phyloP scores from a whole-genome alignment of 1,140 invertebrate species.

The Kradibia gibbosae region DNA sequence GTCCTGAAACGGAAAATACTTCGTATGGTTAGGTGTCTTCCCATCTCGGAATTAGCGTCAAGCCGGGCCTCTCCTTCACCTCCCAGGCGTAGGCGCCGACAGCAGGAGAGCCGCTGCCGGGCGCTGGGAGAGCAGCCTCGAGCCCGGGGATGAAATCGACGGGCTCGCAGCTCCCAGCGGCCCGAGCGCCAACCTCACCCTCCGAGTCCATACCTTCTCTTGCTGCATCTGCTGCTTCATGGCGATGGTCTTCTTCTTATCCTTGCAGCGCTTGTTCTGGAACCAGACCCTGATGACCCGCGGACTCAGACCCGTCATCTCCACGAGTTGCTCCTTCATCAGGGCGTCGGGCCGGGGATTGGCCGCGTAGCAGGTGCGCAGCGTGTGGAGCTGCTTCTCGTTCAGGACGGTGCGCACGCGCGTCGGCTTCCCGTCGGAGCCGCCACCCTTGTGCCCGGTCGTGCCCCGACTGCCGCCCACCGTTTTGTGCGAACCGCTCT shows the following conservation, averaged over 20 bases:
- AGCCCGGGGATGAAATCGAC: too few relatives aligned
- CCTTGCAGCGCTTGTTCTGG: slow-evolving; percentile 99
- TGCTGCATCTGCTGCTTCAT: slow-evolving; percentile 97
- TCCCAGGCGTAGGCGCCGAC: neutral
- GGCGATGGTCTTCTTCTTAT: slow-evolving; percentile 97
- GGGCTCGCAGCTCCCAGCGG: too few relatives aligned
- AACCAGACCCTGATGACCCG: slow-evolving; percentile 98
- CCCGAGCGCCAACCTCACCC: neutral
- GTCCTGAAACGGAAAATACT: slow-evolving; percentile 79
- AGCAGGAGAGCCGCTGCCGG: too few relatives aligned
- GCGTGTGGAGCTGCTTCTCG: slow-evolving; percentile 97
- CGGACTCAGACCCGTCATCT: slow-evolving; percentile 97
- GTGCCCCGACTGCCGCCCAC: slow-evolving; percentile 71
- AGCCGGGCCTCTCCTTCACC: neutral
- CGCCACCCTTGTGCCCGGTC: slow-evolving; percentile 77
- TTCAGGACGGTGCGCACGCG: slow-evolving; percentile 97
- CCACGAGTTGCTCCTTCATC: slow-evolving; percentile 99
- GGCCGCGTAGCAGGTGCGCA: slow-evolving; percentile 95
- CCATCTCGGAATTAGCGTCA: neutral
- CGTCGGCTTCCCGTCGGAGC: slow-evolving; percentile 94
- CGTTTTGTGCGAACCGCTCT: slow-evolving; percentile 87
- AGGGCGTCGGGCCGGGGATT: slow-evolving; percentile 98
- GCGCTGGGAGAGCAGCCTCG: too few relatives aligned
- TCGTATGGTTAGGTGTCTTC: slow-evolving; percentile 56
- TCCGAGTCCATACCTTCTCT: slow-evolving; percentile 85